Evolutionary conservation across 2,113 vertebrate genomes (phyloP).

Genomic region (Steatornis caripensis): DNA sequence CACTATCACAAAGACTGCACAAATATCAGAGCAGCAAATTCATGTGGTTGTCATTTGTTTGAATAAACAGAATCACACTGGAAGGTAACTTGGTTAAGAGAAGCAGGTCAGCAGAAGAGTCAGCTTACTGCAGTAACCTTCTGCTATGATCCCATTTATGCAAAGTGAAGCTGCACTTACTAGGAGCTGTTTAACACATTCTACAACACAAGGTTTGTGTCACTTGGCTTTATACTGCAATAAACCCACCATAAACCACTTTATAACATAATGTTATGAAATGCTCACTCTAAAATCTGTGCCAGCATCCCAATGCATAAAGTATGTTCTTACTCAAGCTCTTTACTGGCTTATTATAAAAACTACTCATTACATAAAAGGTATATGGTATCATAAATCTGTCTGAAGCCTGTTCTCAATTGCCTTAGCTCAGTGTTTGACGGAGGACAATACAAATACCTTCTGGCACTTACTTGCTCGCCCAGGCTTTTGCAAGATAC

Average conservation of each 20-base stretch:
- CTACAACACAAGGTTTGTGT: neutral
- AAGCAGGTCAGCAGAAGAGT: neutral
- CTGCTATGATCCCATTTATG: neutral
- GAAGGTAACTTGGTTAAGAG: neutral
- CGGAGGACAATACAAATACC: neutral
- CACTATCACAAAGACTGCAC: neutral
- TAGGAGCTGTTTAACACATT: neutral
- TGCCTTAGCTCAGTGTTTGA: neutral
- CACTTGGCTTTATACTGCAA: neutral
- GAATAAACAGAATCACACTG: neutral
- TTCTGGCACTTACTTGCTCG: constrained; percentile 81
- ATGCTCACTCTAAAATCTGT: neutral
- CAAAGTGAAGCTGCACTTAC: neutral
- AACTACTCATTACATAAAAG: neutral
- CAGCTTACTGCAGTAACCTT: neutral
- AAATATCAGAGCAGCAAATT: neutral
- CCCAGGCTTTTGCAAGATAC: constrained; percentile 85
- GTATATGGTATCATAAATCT: neutral
- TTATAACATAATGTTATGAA: neutral
- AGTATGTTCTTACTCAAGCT: neutral
- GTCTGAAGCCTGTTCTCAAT: neutral
- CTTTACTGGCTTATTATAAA: neutral
- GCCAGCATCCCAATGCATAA: neutral
- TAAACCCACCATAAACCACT: neutral
- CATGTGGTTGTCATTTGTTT: neutral